Evolutionary conservation across 2,888 invertebrate species (phyloP).

Genomic region (Cryptus viduatorius): DNA sequence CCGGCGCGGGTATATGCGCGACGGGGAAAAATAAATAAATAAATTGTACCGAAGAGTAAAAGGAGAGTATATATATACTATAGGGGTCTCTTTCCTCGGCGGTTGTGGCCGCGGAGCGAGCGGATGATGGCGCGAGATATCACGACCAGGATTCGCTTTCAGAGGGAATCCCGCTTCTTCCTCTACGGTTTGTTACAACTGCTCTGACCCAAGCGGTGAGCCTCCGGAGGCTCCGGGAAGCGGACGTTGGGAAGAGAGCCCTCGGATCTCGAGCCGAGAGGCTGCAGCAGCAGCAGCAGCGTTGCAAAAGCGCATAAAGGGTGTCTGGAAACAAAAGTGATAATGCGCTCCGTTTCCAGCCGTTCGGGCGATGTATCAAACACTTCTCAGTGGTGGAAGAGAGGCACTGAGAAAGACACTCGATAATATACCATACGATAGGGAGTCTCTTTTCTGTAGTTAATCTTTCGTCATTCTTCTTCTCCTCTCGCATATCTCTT

Average conservation of each 20-base stretch:
- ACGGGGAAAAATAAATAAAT: constrained; percentile 69
- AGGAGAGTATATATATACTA: not conserved
- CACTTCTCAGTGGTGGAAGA: constrained; percentile 34
- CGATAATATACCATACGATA: not conserved
- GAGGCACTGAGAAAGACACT: constrained; percentile 12
- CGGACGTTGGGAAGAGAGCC: constrained; percentile 21
- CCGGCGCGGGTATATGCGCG: not conserved
- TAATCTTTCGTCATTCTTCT: constrained; percentile 33
- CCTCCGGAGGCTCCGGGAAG: constrained; percentile 43
- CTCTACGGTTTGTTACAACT: constrained; percentile 8
- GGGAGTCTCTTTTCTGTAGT: not conserved
- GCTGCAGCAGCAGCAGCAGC: constrained; percentile 11
- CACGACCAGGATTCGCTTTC: constrained; percentile 72
- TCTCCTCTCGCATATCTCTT: not conserved
- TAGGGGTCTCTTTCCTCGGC: not conserved
- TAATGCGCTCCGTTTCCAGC: constrained; percentile 60
- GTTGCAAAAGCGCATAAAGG: constrained; percentile 47
- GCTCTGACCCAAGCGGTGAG: constrained; percentile 1
- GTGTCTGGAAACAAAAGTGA: constrained; percentile 64
- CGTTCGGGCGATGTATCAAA: constrained; percentile 50
- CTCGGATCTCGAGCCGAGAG: constrained; percentile 42
- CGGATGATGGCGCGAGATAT: constrained; percentile 70
- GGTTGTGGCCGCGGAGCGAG: constrained; percentile 43
- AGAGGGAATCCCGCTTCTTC: constrained; percentile 61
- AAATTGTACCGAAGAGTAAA: constrained; percentile 61